These are phyloP conservation scores for Pseudomyrmex concolor DNA, from an alignment of 1,140 invertebrate species.

Conservation along the genomic window DNA sequence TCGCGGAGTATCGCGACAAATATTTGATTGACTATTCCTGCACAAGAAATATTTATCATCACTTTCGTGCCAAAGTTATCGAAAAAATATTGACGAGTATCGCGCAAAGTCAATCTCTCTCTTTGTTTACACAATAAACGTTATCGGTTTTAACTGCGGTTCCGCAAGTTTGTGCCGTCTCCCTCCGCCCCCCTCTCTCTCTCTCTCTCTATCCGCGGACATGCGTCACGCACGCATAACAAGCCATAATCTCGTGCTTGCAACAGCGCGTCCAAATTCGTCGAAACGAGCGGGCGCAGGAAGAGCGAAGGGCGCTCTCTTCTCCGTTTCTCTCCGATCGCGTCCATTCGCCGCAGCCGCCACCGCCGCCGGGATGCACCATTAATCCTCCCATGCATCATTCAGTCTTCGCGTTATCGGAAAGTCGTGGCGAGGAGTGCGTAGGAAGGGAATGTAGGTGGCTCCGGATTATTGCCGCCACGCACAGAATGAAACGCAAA, in stretches of 20 bases:
- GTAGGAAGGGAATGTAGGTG: neutral
- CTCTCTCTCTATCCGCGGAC: slow-evolving; percentile 16
- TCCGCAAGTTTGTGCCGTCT: neutral
- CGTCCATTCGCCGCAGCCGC: neutral
- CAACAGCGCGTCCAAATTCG: slow-evolving; percentile 36
- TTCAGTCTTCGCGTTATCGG: slow-evolving; percentile 17
- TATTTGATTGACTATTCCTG: no score
- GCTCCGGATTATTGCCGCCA: neutral
- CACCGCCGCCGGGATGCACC: neutral
- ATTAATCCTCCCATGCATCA: slow-evolving; percentile 20
- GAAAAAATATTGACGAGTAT: slow-evolving; percentile 12
- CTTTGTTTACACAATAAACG: slow-evolving; percentile 42
- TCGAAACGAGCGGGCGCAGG: neutral
- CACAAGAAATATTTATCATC: no score
- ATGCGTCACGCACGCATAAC: slow-evolving; percentile 47
- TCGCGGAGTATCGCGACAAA: no score
- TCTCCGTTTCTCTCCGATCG: neutral
- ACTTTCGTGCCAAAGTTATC: neutral
- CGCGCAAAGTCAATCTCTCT: slow-evolving; percentile 10
- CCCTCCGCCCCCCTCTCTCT: slow-evolving; percentile 20
- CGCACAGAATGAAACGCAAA: no score
- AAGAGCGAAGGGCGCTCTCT: neutral
- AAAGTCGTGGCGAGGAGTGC: neutral
- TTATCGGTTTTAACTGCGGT: slow-evolving; percentile 49
- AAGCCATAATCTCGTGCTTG: slow-evolving; percentile 35